Percentiles rank a stretch among this genome's conserved stretches.
Conservation (phyloP, 2,888 invertebrate species). For the Bimastos eiseni region DNA sequence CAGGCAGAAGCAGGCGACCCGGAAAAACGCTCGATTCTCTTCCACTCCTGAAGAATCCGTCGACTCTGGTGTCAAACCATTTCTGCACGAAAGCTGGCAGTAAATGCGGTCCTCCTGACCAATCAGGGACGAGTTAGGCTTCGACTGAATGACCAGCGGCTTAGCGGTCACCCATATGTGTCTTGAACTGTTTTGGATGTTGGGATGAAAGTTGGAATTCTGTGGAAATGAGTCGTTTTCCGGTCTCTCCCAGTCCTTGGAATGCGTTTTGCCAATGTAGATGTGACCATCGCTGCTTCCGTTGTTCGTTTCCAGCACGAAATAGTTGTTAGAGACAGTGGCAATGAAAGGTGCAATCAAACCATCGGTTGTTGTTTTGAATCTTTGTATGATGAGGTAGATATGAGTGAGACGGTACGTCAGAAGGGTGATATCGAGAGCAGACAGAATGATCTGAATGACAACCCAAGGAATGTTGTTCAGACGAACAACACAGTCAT, state of each 20-base stretch:
- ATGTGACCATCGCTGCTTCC: not conserved
- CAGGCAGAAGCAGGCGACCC: not conserved
- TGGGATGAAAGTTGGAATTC: not conserved
- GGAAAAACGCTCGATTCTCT: not conserved
- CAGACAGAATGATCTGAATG: not conserved
- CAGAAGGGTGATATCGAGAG: not conserved
- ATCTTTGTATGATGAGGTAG: not conserved
- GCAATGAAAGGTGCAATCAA: not conserved
- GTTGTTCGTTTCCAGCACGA: not conserved
- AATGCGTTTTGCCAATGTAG: not conserved
- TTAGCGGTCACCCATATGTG: not conserved
- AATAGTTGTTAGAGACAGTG: not conserved
- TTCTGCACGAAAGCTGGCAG: not conserved
- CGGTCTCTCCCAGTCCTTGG: not conserved
- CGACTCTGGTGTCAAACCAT: not conserved
- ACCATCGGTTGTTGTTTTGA: not conserved
- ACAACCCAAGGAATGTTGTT: not conserved
- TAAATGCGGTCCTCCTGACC: not conserved
- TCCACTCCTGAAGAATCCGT: not conserved
- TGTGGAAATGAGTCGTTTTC: not conserved
- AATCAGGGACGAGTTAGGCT: not conserved
- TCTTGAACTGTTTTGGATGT: not conserved
- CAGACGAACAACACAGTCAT: not conserved
- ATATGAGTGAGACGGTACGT: not conserved
- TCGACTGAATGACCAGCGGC: not conserved